phyloP scores from a whole-genome alignment of 1,140 invertebrate genomes.

The Trachymyrmex cornetzi region DNA sequence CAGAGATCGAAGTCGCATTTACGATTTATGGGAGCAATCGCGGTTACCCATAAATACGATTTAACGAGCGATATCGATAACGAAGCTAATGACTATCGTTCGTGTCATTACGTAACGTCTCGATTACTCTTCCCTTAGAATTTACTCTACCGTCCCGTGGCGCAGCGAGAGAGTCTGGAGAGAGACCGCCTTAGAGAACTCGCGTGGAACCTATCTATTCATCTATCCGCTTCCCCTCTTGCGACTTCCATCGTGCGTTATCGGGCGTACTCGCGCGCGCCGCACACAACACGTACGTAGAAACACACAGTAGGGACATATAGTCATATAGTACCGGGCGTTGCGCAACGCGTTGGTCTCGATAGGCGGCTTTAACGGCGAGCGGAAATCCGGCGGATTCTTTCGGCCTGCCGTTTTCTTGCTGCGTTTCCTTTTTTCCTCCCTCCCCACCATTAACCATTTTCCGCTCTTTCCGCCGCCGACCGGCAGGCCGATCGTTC shows the following conservation, averaged over 20 bases:
- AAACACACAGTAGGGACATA: constrained; percentile 29
- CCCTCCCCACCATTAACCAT: constrained; percentile 32
- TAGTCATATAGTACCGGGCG: constrained; percentile 27
- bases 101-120: not conserved
- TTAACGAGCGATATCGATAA: not conserved
- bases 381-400: constrained; percentile 84
- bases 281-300: not conserved
- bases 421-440: constrained; percentile 51
- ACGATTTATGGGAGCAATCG: too few relatives aligned
- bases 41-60: constrained; percentile 5
- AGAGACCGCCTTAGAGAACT: not conserved
- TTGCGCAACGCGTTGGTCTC: constrained; percentile 81
- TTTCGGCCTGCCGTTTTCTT: constrained; percentile 79
- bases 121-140: constrained; percentile 15
- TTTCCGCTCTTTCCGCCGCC: constrained; percentile 48
- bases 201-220: constrained; percentile 33
- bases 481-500: not conserved
- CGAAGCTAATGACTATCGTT: not conserved
- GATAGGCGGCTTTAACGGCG: constrained; percentile 77
- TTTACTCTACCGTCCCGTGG: constrained; percentile 1
- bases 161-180: not conserved
- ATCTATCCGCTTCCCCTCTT: constrained; percentile 54
- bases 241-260: constrained; percentile 67
- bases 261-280: constrained; percentile 34
- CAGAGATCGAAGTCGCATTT: not conserved